Conservation (phyloP, 2,797 vertebrate species). For the Bufotes viridis region DNA sequence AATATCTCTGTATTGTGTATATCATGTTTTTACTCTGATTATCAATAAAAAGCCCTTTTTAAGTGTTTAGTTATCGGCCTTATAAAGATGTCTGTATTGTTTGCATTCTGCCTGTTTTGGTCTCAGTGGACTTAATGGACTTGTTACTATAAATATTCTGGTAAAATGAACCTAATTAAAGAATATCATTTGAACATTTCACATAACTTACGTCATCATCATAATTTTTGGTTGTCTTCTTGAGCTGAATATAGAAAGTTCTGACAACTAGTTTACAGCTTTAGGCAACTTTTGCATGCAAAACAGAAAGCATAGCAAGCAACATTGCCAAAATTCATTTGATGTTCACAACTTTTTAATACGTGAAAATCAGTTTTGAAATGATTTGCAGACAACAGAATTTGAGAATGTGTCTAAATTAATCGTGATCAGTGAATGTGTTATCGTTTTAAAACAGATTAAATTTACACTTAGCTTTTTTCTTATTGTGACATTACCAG, state of each 20-base stretch:
- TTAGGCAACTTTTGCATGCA: conserved; percentile 5
- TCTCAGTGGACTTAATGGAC: too few relatives aligned
- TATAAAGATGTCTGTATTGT: too few relatives aligned
- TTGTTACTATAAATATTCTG: too few relatives aligned
- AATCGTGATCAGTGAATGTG: conserved; percentile 2
- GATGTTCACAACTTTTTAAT: conserved; percentile 26
- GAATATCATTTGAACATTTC: background rate
- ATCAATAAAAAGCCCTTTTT: too few relatives aligned
- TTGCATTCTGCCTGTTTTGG: too few relatives aligned
- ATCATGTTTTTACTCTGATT: too few relatives aligned
- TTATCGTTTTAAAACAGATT: background rate
- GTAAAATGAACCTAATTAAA: background rate
- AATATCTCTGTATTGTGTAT: too few relatives aligned
- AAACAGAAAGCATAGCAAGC: background rate
- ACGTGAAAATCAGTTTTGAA: conserved; percentile 24
- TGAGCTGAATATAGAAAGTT: conserved; percentile 8
- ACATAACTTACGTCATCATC: background rate
- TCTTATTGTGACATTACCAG: background rate
- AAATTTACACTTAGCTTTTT: conserved; percentile 8
- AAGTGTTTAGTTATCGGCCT: too few relatives aligned
- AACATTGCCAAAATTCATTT: background rate
- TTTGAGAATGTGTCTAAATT: conserved; percentile 2
- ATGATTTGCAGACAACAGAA: conserved; percentile 4
- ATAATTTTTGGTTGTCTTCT: conserved; percentile 7
- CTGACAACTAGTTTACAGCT: conserved; percentile 1